Percentiles rank a stretch among this genome's conserved stretches.
These are phyloP conservation scores for Drosophila auraria DNA, from an alignment of 1,140 invertebrate species.

Conservation along the genomic window DNA sequence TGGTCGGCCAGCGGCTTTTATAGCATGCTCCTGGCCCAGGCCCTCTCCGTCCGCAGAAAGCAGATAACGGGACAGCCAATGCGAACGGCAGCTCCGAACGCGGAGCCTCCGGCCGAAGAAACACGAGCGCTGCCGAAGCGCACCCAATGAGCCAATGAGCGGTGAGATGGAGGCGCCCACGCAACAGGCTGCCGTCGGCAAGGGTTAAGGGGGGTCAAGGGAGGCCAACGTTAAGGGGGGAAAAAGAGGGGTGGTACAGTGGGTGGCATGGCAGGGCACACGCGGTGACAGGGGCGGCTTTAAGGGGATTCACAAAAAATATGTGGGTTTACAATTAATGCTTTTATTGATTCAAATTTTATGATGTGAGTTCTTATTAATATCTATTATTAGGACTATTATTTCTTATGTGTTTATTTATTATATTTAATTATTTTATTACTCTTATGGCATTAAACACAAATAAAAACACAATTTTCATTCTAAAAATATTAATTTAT, in stretches of 20 bases:
- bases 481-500: too few relatives aligned
- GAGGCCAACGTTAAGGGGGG: not conserved
- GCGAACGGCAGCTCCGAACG: constrained; percentile 46
- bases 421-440: too few relatives aligned
- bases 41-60: constrained; percentile 6
- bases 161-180: constrained; percentile 48
- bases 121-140: constrained; percentile 38
- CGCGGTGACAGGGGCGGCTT: constrained; percentile 14
- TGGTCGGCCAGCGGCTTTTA: constrained; percentile 69
- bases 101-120: constrained; percentile 37
- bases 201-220: not conserved
- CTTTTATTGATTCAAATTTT: too few relatives aligned
- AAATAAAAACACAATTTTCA: too few relatives aligned
- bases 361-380: too few relatives aligned
- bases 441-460: not conserved
- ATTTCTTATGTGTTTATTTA: too few relatives aligned
- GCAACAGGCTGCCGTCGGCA: constrained; percentile 60
- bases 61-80: constrained; percentile 70
- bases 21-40: constrained; percentile 47
- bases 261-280: constrained; percentile 5
- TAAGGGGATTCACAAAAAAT: not conserved
- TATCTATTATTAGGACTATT: too few relatives aligned
- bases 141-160: constrained; percentile 62
- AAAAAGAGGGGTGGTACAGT: not conserved
- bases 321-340: too few relatives aligned